Base-by-base conservation (phyloP, 2,113 vertebrate genomes). In the Urocolius indicus region DNA sequence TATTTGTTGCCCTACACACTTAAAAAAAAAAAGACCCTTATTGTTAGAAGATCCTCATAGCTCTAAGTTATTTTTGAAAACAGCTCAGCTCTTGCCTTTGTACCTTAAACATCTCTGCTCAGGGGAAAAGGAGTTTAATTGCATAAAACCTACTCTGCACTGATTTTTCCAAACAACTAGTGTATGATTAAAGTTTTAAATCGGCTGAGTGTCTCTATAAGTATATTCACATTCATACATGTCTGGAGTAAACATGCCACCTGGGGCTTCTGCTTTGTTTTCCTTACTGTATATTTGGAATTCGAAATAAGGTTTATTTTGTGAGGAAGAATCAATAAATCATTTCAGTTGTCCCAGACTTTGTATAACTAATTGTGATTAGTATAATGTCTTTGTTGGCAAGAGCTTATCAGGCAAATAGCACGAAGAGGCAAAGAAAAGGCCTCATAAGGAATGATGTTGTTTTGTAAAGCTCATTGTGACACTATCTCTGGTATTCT, bases 341-440 rank as follows among this genome's bases (percentile, higher is more conserved):
- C 96, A 95, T 97, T 97, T 97, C 89, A 93, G 78, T 95, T 96
- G 90, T 95, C 93, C 72, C 87, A 80, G 81, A 84, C 72, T 96
- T 97, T 91, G 79, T 97, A 75, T 93, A 97, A 97, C 87, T 97
- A 96, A 97, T 89, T 94, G 85, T 96, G 97, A 98, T 98, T 97
- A 97, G 95, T 95, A 34, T 92, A 89, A 96, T 96, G 91, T 95
- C 85, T 97, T 97, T 97, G 91, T 97, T 96, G 97, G 96, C 96
- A 94, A 93, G 77, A 48, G 38, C 94, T 97, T 98, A 97, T 97
- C 97, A 94, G 94, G 87, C 84, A 87, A 90, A 94, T 92, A 85
- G 54, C 90, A 91, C 72, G 84, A 87, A 83, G 63, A 96, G 73
- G 74, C 61, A 82, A 96, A 96, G 45, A 83, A 97, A 93, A 93